These are phyloP conservation scores for Nestor notabilis DNA, from an alignment of 2,113 vertebrate genomes.

Conservation along the genomic window DNA sequence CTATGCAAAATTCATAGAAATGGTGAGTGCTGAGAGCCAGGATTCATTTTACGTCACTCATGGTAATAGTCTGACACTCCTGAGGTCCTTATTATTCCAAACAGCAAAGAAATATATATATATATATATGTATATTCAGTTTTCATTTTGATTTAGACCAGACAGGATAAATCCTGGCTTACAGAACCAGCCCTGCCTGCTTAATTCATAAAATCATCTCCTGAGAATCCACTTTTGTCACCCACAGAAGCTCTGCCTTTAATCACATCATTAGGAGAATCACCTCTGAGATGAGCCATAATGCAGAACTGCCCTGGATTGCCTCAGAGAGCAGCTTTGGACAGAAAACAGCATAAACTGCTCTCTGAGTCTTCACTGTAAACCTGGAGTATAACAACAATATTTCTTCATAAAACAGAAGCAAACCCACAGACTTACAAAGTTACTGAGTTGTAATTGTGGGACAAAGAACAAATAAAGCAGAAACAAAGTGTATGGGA, in stretches of 20 bases:
- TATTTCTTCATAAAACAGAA: background rate
- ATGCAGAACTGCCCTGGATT: background rate
- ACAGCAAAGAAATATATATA: background rate
- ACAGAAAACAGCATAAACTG: background rate
- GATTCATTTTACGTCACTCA: background rate
- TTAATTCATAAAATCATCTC: background rate
- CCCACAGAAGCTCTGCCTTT: background rate
- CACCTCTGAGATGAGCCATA: background rate
- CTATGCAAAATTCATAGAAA: conserved; percentile 33
- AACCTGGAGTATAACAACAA: background rate
- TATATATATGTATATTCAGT: background rate
- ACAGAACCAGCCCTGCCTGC: background rate
- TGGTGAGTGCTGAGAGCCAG: background rate
- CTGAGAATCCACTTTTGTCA: background rate
- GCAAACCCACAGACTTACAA: background rate
- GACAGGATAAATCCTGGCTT: background rate
- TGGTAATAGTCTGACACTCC: background rate
- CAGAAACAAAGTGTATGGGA: background rate
- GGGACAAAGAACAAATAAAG: background rate
- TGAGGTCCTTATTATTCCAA: background rate
- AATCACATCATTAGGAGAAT: background rate
- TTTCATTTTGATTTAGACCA: background rate
- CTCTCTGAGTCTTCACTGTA: background rate
- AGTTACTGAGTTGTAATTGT: background rate
- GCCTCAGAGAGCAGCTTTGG: background rate